phyloP scores from a whole-genome alignment of 2,113 vertebrate species.

The Nesogale talazaci region DNA sequence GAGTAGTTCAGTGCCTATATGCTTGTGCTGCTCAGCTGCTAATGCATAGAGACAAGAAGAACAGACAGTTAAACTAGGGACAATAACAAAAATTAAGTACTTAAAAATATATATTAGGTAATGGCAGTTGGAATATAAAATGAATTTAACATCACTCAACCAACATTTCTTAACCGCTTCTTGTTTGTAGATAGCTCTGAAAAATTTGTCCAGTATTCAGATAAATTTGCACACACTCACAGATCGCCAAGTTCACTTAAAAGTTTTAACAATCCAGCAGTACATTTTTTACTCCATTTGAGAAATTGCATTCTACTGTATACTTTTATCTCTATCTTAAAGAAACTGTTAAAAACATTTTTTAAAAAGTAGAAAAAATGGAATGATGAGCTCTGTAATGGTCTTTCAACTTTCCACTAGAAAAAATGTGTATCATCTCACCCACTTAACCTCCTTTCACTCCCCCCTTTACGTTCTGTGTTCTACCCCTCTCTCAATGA shows the following conservation, averaged over 20 bases:
- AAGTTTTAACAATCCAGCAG: not conserved
- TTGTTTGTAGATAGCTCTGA: constrained; percentile 33
- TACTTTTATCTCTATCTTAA: constrained; percentile 25
- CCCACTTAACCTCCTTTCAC: not conserved
- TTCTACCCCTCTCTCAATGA: not conserved
- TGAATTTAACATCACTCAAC: constrained; percentile 19
- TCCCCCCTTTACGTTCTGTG: not conserved
- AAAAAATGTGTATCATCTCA: not conserved
- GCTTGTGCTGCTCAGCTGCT: not conserved
- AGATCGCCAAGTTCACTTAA: constrained; percentile 44
- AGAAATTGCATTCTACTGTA: constrained; percentile 26
- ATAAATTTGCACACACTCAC: constrained; percentile 1
- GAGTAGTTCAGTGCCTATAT: not conserved
- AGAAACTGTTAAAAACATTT: not conserved
- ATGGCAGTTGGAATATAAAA: constrained; percentile 45
- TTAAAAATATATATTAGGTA: constrained; percentile 16
- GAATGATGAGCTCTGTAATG: not conserved
- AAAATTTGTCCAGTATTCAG: not conserved
- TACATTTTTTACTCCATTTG: constrained; percentile 39
- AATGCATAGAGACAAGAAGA: not conserved
- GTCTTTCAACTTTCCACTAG: not conserved
- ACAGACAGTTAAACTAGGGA: constrained; percentile 17
- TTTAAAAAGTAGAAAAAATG: constrained; percentile 28
- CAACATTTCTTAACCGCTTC: constrained; percentile 50
- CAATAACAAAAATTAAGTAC: constrained; percentile 34